Conservation (phyloP, 2,113 vertebrate genomes). For the Microtus ochrogaster region DNA sequence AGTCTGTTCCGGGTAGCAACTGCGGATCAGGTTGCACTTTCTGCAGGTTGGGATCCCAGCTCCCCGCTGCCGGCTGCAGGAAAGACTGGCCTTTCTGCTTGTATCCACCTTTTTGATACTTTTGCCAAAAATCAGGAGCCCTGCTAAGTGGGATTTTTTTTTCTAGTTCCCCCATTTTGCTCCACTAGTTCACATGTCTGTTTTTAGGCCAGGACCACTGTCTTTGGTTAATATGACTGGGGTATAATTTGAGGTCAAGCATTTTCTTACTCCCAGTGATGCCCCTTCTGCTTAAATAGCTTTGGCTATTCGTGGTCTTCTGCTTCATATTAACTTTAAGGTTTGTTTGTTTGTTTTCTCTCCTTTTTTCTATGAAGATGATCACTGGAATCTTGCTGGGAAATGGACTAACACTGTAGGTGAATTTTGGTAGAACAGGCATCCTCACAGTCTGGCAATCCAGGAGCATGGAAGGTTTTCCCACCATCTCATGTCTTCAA, state of each 20-base stretch:
- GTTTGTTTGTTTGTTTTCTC: rapidly evolving
- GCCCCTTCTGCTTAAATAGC: neutral
- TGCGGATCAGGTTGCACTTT: neutral
- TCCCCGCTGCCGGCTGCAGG: neutral
- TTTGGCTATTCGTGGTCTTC: no score
- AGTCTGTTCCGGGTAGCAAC: neutral
- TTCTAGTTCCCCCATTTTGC: neutral
- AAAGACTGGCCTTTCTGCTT: neutral
- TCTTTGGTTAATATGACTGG: neutral
- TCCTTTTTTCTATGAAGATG: neutral
- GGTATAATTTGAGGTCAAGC: neutral
- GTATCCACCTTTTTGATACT: no score
- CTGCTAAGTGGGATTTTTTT: neutral
- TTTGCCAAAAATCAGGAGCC: neutral
- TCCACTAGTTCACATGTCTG: neutral
- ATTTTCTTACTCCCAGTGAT: no score
- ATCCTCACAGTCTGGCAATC: neutral
- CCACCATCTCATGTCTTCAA: neutral
- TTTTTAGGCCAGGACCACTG: neutral
- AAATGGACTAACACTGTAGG: neutral
- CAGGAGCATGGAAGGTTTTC: neutral
- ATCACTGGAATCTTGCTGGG: neutral
- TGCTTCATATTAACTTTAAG: neutral
- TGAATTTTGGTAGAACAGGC: neutral
- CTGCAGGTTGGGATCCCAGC: neutral